Conservation (phyloP, 2,797 vertebrate genomes). For the Momotus momota region DNA sequence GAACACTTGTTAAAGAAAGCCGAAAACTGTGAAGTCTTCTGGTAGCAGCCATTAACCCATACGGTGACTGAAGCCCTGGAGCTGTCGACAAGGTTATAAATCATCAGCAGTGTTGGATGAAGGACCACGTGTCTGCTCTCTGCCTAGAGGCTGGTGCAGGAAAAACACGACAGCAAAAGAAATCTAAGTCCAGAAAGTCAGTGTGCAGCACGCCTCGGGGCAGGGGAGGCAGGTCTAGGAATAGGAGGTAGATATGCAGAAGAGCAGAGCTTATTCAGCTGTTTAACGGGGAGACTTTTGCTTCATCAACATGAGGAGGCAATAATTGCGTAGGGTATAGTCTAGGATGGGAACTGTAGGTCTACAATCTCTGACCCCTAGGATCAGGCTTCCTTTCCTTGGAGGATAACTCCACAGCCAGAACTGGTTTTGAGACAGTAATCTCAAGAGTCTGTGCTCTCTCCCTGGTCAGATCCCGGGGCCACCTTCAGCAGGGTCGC, state of each 20-base stretch:
- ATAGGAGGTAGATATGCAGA: not conserved
- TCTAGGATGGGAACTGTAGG: not conserved
- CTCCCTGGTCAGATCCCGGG: not conserved
- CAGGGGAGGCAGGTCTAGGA: not conserved
- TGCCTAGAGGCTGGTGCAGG: not conserved
- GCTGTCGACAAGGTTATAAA: conserved; percentile 26
- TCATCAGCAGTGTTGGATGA: not conserved
- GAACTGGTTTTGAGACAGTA: not conserved
- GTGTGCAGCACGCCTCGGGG: not conserved
- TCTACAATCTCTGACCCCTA: not conserved
- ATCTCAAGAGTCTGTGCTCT: not conserved
- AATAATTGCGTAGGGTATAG: not conserved
- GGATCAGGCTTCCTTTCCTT: not conserved
- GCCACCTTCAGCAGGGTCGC: not conserved
- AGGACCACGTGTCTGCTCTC: not conserved
- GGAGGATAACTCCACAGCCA: not conserved
- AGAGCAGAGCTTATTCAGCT: not conserved
- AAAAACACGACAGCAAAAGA: not conserved
- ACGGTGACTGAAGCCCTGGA: not conserved
- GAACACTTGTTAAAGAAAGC: conserved; percentile 12
- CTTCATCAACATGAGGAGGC: not conserved
- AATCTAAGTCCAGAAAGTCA: not conserved
- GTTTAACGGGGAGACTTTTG: not conserved
- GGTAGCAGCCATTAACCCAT: conserved; percentile 25
- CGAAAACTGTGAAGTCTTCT: not conserved